Percentiles rank a stretch among this genome's conserved stretches.
phyloP scores from a whole-genome alignment of 2,888 invertebrate genomes.

The Molanna angustata region DNA sequence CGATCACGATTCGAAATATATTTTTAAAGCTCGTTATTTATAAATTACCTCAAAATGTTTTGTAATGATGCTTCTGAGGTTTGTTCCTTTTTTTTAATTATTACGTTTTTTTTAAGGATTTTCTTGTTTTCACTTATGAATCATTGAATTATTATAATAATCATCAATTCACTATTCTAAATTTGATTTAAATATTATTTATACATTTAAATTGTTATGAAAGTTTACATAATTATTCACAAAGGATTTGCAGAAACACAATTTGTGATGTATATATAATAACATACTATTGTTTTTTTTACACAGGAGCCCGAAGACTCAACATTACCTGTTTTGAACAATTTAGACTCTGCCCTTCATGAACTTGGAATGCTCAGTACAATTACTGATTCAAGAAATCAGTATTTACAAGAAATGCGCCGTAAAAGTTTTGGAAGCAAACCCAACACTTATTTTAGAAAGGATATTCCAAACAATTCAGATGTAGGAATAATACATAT shows the following conservation, averaged over 20 bases:
- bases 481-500: slow-evolving; percentile 52
- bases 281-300: neutral
- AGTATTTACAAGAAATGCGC: slow-evolving; percentile 53
- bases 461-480: slow-evolving; percentile 32
- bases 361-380: slow-evolving; percentile 62
- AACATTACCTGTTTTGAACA: slow-evolving; percentile 45
- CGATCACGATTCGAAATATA: too few species aligned
- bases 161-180: too few species aligned
- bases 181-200: too few species aligned
- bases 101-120: too few species aligned
- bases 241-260: too few species aligned
- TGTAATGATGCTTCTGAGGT: slow-evolving; percentile 21
- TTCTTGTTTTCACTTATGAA: too few species aligned
- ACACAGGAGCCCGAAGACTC: slow-evolving; percentile 17
- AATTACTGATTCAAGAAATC: slow-evolving; percentile 56
- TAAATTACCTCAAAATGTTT: slow-evolving; percentile 19
- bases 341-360: slow-evolving; percentile 58
- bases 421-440: slow-evolving; percentile 30
- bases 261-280: too few species aligned
- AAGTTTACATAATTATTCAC: too few species aligned
- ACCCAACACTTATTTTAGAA: slow-evolving; percentile 39
- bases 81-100: neutral
- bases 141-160: too few species aligned
- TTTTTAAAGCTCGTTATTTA: too few species aligned
- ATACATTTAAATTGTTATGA: too few species aligned